phyloP scores from a whole-genome alignment of 2,113 vertebrate species.

The Cheilinus undulatus region DNA sequence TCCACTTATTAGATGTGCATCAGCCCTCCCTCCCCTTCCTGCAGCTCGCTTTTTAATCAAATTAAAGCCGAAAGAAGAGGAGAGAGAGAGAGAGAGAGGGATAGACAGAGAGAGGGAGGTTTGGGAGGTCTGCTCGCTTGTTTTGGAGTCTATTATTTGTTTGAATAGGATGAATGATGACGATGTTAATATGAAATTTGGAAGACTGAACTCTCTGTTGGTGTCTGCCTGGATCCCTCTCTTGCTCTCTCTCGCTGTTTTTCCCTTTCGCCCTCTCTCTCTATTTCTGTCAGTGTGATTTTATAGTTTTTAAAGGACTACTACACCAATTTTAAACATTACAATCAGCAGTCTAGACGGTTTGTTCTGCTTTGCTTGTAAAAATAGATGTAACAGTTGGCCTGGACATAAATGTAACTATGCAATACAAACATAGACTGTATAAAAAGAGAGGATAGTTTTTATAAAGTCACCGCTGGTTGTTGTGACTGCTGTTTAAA shows the following conservation, averaged over 20 bases:
- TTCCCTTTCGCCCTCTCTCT: neutral
- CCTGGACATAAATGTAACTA: too few relatives aligned
- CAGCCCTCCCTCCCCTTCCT: constrained; percentile 93
- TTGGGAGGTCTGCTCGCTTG: constrained; percentile 61
- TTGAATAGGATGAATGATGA: constrained; percentile 76
- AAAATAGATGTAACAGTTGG: too few relatives aligned
- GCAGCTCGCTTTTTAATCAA: constrained; percentile 98
- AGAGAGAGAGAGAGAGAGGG: constrained; percentile 66
- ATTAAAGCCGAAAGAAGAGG: constrained; percentile 91
- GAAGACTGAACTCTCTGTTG: constrained; percentile 48
- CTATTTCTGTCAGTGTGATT: neutral
- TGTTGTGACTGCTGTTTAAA: too few relatives aligned
- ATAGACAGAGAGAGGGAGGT: constrained; percentile 54
- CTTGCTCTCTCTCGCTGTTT: neutral
- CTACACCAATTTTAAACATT: constrained; percentile 11
- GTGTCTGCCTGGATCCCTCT: constrained; percentile 11
- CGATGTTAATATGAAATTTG: constrained; percentile 68
- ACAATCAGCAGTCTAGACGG: neutral
- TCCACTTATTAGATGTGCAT: constrained; percentile 98
- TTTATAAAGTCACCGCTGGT: too few relatives aligned
- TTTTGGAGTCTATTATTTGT: constrained; percentile 73
- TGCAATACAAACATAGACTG: too few relatives aligned
- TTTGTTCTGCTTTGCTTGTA: neutral
- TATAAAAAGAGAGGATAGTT: too few relatives aligned
- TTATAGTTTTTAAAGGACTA: neutral